phyloP scores from a whole-genome alignment of 2,797 vertebrate species.

The Sciaenops ocellatus region DNA sequence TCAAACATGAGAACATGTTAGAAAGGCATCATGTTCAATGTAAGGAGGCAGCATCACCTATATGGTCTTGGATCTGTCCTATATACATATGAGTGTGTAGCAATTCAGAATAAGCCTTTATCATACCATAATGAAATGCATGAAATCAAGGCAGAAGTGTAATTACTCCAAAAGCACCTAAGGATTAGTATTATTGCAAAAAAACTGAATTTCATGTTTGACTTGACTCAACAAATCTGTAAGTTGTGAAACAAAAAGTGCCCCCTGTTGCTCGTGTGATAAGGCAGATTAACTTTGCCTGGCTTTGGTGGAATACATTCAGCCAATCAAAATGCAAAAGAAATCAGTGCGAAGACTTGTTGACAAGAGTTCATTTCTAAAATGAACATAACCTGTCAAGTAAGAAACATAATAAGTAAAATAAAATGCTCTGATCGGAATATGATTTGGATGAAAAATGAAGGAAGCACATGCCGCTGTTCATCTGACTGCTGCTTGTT shows the following conservation, averaged over 20 bases:
- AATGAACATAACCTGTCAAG: slow-evolving; percentile 61
- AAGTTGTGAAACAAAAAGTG: slow-evolving; percentile 54
- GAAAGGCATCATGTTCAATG: too few species aligned
- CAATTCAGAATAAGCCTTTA: slow-evolving; percentile 24
- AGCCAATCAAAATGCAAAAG: slow-evolving; percentile 21
- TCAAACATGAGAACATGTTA: too few species aligned
- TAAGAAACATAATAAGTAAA: slow-evolving; percentile 57
- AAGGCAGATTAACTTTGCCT: slow-evolving; percentile 50
- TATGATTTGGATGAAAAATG: slow-evolving; percentile 69
- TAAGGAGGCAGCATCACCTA: neutral
- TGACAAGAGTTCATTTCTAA: slow-evolving; percentile 51
- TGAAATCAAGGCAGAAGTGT: slow-evolving; percentile 56
- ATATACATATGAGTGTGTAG: slow-evolving; percentile 1
- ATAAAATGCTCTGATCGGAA: slow-evolving; percentile 65
- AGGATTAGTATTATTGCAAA: slow-evolving; percentile 50
- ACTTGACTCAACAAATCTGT: slow-evolving; percentile 50
- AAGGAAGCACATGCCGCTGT: slow-evolving; percentile 30
- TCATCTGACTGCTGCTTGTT: slow-evolving; percentile 56
- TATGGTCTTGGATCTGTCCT: neutral
- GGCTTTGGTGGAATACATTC: slow-evolving; percentile 46
- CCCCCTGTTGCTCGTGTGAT: slow-evolving; percentile 53
- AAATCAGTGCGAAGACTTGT: slow-evolving; percentile 23
- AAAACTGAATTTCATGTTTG: slow-evolving; percentile 52
- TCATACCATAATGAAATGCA: slow-evolving; percentile 38
- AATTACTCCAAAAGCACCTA: slow-evolving; percentile 48